Base-by-base conservation (phyloP, 2,888 invertebrate genomes). In the Andrena minutula region DNA sequence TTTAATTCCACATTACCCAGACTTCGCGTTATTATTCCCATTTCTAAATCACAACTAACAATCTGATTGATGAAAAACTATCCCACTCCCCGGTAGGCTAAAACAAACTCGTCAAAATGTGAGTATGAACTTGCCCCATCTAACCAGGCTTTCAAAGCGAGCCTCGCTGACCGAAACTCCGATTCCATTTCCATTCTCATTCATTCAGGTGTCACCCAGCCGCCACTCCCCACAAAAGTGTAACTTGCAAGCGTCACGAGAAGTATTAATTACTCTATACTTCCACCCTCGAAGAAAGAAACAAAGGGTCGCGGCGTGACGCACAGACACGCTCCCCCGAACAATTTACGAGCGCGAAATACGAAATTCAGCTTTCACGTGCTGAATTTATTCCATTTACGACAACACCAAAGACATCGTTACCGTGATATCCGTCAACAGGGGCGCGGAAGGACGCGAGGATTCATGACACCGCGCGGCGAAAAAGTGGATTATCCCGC, bases 401-500 rank as follows among this genome's bases (percentile, higher is more conserved):
- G 1, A n/a, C 12, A 41, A 12, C 16, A 20, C 47, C 64, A 49
- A 75, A 60, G 49, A 32, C 12, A 30, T 28, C 51, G 56, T 56
- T 75, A 47, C 28, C n/a, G 4, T 8, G n/a, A 1, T 68, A 41
- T 51, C 56, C 23, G 58, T 47, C 71, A 35, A 51, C 73, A 75
- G 8, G 30, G 23, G 6, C 20, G 5, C 5, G 30, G 10, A 64
- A 61, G 47, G 72, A 63, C 30, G 41, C 28, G 6, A 64, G 60
- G 71, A 85, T 79, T 71, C 66, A 53, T 61, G 73, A 80, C 53
- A 74, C 74, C 49, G 74, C 69, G 5, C 51, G 23, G n/a, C 4
- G 35, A 47, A 28, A 61, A 49, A 53, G 23, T 70, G 30, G 53
- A 81, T 74, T 79, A 60, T 56, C 56, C 66, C 20, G 23, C 41